Percentiles rank a stretch among this genome's conserved stretches.
These are phyloP conservation scores for Oedothorax gibbosus DNA, from an alignment of 1,140 invertebrate genomes.

Conservation along the genomic window DNA sequence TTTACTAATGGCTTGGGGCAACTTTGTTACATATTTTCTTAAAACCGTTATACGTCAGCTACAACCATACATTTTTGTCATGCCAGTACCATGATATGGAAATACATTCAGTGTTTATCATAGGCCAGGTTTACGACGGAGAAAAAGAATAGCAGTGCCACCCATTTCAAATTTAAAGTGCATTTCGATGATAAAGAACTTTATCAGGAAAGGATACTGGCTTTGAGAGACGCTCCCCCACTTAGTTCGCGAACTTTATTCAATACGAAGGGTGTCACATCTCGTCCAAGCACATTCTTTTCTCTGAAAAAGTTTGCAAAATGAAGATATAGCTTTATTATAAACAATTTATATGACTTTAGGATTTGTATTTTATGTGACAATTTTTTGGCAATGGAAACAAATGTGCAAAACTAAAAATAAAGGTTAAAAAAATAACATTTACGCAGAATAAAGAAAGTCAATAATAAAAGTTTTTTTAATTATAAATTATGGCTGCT, in stretches of 20 bases:
- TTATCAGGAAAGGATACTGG: slow-evolving; percentile 74
- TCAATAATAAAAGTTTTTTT: too few relatives aligned
- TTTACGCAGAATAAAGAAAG: too few relatives aligned
- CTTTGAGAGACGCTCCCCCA: slow-evolving; percentile 80
- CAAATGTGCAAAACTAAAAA: not conserved
- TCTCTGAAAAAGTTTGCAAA: slow-evolving; percentile 64
- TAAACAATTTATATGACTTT: not conserved
- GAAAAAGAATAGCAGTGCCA: too few relatives aligned
- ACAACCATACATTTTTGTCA: too few relatives aligned
- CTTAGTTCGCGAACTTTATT: slow-evolving; percentile 82
- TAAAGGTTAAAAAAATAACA: too few relatives aligned
- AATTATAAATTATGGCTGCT: too few relatives aligned
- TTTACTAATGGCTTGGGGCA: too few relatives aligned
- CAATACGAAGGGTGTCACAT: slow-evolving; percentile 93
- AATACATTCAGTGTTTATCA: too few relatives aligned
- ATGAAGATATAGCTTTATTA: not conserved
- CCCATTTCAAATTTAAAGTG: not conserved
- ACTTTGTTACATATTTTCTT: too few relatives aligned
- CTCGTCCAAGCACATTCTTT: slow-evolving; percentile 81
- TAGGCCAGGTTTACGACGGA: too few relatives aligned
- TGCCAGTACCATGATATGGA: too few relatives aligned
- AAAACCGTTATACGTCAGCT: too few relatives aligned
- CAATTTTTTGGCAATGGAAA: not conserved
- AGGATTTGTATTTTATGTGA: not conserved
- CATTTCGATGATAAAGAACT: not conserved